A percentile compares a stretch with the other conserved stretches of the same genome.
Conservation (phyloP, 2,888 invertebrate species). For the Leptopterna dolabrata region DNA sequence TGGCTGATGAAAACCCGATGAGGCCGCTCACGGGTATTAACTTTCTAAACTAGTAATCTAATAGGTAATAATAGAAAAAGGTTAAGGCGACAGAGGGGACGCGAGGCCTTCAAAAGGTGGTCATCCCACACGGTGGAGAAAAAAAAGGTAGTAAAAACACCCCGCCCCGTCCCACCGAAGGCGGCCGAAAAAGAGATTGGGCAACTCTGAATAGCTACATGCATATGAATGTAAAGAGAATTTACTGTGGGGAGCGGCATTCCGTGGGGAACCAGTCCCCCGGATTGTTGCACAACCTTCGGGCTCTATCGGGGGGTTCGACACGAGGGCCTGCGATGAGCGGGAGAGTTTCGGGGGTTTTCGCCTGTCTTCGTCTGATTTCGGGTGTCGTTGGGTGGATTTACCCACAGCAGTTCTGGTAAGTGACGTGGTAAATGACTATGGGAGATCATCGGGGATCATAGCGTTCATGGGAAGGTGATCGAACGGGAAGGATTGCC, state of each 20-base stretch:
- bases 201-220: constrained; percentile 53
- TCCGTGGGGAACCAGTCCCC: constrained; percentile 24
- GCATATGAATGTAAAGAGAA: constrained; percentile 57
- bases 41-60: constrained; percentile 50
- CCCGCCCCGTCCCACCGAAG: neutral
- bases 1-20: neutral
- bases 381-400: neutral
- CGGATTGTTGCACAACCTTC: constrained; percentile 29
- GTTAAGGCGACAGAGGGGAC: constrained; percentile 36
- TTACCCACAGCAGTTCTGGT: no score
- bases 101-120: constrained; percentile 10
- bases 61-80: constrained; percentile 39
- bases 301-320: neutral
- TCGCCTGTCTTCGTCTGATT: neutral
- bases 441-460: no score
- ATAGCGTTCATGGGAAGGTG: neutral
- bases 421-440: no score
- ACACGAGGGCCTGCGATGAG: neutral
- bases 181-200: constrained; percentile 44
- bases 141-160: neutral
- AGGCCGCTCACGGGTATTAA: constrained; percentile 17
- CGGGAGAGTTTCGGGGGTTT: neutral
- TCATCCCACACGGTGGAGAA: constrained; percentile 32
- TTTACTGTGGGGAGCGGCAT: constrained; percentile 52
- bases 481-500: no score